Evolutionary conservation across 2,888 invertebrate genomes (phyloP).

Genomic region (Endomychus coccineus): DNA sequence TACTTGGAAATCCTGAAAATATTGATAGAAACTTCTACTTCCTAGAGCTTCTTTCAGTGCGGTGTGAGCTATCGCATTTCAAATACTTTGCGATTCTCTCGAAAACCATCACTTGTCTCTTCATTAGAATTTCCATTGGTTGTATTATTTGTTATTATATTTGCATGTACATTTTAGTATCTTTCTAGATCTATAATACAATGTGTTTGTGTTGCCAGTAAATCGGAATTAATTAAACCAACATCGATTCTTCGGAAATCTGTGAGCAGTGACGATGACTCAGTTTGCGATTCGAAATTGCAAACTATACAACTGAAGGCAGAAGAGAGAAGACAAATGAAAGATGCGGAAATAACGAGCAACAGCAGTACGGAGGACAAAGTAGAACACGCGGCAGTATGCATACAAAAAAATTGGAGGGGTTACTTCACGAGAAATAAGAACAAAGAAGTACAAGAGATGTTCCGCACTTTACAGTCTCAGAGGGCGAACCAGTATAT

Average conservation of each 20-base stretch:
- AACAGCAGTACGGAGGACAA: conserved; percentile 39
- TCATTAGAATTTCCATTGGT: too few relatives aligned
- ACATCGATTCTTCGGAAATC: conserved; percentile 36
- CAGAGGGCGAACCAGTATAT: conserved; percentile 77
- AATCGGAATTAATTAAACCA: conserved; percentile 21
- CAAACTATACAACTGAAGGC: conserved; percentile 59
- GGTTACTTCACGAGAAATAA: conserved; percentile 73
- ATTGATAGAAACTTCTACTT: not conserved
- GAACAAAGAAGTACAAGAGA: conserved; percentile 57
- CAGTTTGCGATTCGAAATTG: conserved; percentile 60
- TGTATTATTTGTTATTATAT: too few relatives aligned
- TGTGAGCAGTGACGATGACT: conserved; percentile 54
- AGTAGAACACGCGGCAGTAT: conserved; percentile 56
- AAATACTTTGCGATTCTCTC: not conserved
- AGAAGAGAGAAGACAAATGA: conserved; percentile 39
- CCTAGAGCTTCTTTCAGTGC: too few relatives aligned
- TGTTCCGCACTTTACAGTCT: conserved; percentile 62
- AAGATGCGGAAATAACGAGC: conserved; percentile 29
- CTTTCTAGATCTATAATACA: conserved; percentile 1
- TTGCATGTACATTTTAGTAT: too few relatives aligned
- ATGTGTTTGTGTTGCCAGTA: conserved; percentile 15
- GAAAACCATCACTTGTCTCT: too few relatives aligned
- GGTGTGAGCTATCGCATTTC: too few relatives aligned
- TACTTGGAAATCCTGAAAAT: not conserved
- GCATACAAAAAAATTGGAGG: conserved; percentile 81